Base-by-base conservation (phyloP, 2,113 vertebrate species). In the Asarcornis scutulata region DNA sequence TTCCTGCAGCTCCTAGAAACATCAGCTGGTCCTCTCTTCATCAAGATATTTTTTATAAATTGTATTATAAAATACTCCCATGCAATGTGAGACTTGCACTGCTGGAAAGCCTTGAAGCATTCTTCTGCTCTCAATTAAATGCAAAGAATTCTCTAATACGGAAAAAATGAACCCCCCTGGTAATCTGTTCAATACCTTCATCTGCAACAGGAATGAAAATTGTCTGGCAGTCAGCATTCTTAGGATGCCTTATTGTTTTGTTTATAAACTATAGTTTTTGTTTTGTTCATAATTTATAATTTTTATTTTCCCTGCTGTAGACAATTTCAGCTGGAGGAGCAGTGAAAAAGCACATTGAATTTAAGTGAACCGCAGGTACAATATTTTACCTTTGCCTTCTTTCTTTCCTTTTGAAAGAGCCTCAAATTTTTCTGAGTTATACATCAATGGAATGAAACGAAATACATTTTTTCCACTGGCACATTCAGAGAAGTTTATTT, bases 81-180 rank as follows among this genome's bases (percentile, higher is more conserved):
- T 8, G 50, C 26, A 89, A 68, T 0, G 7, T 0, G 3, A 78
- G 42, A 46, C 50, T 42, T 7, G 2, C 31, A 2, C 40, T 60
- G 55, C 56, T 67, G 46, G 40, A 82, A 79, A 74, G 22, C 48
- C n/a, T 91, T 52, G 83, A 64, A 93, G 40, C 64, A 66, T 91
- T 96, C 72, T 56, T 77, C 40, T 13, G 7, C 60, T 88, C 75
- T 96, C 72, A 77, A 88, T 32, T 89, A 94, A 95, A 94, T 90
- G 90, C 94, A 89, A 94, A 94, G 76, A 91, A 93, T 89, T 96
- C 79, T 78, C 68, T 90, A 91, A 80, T 60, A 91, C 6, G 38
- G 71, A 95, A 91, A 86, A 93, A 96, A 69, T 23, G 89, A 95
- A 88, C 85, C 88, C 75, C 63, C 72, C 26, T 42, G 66, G 52